Evolutionary conservation across 1,140 invertebrate species (phyloP).

Genomic region (Triops cancriformis): DNA sequence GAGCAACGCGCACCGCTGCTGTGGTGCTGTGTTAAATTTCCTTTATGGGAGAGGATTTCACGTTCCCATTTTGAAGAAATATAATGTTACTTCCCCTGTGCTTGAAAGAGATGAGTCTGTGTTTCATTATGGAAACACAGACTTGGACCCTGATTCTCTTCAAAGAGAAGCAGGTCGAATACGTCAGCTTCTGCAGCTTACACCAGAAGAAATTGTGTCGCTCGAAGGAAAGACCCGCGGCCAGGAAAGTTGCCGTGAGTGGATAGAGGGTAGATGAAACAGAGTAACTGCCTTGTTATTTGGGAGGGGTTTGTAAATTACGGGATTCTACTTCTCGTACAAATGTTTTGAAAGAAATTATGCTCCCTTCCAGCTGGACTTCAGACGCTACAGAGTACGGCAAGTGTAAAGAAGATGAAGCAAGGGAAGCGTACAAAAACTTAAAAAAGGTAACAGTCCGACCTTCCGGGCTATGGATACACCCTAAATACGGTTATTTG

Average conservation of each 20-base stretch:
- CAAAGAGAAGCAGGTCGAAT: not conserved
- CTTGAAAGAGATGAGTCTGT: not conserved
- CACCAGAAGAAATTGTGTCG: not conserved
- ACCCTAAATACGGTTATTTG: constrained; percentile 30
- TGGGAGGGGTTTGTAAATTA: not conserved
- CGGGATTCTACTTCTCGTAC: not conserved
- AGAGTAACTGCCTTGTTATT: not conserved
- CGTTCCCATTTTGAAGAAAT: not conserved
- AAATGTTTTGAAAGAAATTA: not conserved
- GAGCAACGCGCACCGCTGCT: not conserved
- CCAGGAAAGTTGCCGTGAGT: not conserved
- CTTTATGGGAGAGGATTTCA: not conserved
- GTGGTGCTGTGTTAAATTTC: constrained; percentile 11
- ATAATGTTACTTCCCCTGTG: not conserved
- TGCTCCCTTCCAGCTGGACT: not conserved
- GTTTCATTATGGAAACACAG: not conserved
- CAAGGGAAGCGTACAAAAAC: not conserved
- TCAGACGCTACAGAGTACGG: not conserved
- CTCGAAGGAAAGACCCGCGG: not conserved
- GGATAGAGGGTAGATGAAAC: not conserved
- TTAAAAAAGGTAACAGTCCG: not conserved
- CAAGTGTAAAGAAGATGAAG: not conserved
- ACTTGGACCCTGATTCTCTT: not conserved
- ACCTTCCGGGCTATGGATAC: not conserved
- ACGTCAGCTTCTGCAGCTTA: not conserved